Evolutionary conservation across 2,113 vertebrate species (phyloP).

Genomic region (Ailuropoda melanoleuca): DNA sequence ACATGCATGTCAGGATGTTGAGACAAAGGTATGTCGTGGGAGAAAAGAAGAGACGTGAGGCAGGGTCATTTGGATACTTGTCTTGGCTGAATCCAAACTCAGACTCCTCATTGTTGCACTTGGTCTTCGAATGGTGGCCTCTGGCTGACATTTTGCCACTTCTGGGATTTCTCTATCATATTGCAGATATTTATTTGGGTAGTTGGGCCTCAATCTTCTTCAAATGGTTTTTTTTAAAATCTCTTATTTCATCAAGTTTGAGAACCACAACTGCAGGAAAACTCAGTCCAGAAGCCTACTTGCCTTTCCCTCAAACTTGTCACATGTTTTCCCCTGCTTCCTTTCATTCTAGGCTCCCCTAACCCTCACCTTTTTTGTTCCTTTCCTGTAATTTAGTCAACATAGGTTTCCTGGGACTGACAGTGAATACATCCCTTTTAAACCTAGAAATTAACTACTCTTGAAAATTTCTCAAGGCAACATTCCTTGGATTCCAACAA

Average conservation of each 20-base stretch:
- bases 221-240: not conserved
- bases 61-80: not conserved
- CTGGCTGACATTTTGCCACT: not conserved
- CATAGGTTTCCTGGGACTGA: conserved; percentile 62
- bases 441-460: conserved; percentile 70
- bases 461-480: conserved; percentile 73
- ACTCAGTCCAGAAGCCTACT: conserved; percentile 52
- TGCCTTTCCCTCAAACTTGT: not conserved
- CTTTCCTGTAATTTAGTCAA: conserved; percentile 68
- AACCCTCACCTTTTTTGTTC: conserved; percentile 54
- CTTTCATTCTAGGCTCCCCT: conserved; percentile 53
- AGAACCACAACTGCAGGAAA: conserved; percentile 43
- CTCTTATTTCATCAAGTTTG: not conserved
- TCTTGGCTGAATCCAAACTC: not conserved
- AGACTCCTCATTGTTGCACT: not conserved
- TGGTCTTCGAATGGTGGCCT: not conserved
- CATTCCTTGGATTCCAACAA: conserved; percentile 71
- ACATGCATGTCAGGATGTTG: not conserved
- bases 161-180: not conserved
- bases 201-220: not conserved
- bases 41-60: not conserved
- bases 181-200: not conserved
- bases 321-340: conserved; percentile 48
- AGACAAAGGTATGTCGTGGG: not conserved
- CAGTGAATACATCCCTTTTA: conserved; percentile 74